Conservation (phyloP, 2,888 invertebrate genomes). For the Trilocha varians region DNA sequence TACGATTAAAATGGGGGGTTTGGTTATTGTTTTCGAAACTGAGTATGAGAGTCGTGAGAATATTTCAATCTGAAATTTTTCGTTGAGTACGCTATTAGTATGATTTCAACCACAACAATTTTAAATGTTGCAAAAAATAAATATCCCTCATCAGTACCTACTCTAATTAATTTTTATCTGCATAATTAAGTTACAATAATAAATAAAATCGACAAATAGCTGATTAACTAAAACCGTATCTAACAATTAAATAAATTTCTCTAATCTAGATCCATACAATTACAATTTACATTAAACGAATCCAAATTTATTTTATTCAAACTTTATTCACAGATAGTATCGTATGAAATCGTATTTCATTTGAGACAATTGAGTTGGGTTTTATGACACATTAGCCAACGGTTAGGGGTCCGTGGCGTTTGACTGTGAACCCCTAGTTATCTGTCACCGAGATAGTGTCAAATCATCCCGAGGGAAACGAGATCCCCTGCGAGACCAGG, state of each 20-base stretch:
- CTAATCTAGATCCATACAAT: background rate
- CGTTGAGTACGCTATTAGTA: no score
- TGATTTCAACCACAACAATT: background rate
- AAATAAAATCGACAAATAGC: background rate
- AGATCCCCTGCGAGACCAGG: slow-evolving; percentile 25
- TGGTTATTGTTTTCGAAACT: slow-evolving; percentile 36
- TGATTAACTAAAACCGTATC: background rate
- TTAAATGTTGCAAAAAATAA: background rate
- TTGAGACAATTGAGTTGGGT: slow-evolving; percentile 56
- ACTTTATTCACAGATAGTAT: slow-evolving; percentile 32
- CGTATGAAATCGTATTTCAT: slow-evolving; percentile 37
- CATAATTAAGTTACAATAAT: background rate
- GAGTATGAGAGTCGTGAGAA: slow-evolving; percentile 64
- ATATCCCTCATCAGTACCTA: background rate
- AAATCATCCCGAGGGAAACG: slow-evolving; percentile 47
- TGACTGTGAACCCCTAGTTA: slow-evolving; percentile 36
- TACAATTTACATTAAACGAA: slow-evolving; percentile 10
- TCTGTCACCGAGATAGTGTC: slow-evolving; percentile 63
- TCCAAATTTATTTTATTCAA: slow-evolving; percentile 32
- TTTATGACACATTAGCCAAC: slow-evolving; percentile 63
- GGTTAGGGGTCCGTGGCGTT: slow-evolving; percentile 25
- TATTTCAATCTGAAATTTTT: slow-evolving; percentile 28
- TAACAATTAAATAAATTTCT: background rate
- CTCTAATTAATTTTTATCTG: background rate
- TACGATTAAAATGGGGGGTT: slow-evolving; percentile 33